Conservation (phyloP, 2,888 invertebrate species). For the Keiferia lycopersicella region DNA sequence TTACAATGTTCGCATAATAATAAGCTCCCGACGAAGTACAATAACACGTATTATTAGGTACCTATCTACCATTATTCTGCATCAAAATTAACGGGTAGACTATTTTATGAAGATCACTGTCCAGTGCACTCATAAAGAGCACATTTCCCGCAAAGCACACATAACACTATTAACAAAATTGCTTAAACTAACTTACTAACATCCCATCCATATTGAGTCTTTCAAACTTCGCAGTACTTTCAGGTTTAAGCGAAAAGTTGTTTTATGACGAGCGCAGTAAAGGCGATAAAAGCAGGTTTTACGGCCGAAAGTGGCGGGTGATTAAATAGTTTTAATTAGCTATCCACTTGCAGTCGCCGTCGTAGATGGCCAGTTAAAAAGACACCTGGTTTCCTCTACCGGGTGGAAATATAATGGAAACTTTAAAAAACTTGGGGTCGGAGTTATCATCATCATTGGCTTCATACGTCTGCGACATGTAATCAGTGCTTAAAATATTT, state of each 20-base stretch:
- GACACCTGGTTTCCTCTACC: not conserved
- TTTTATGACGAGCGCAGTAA: slow-evolving; percentile 51
- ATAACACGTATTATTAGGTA: too few relatives aligned
- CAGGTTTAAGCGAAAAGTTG: slow-evolving; percentile 67
- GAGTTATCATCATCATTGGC: too few relatives aligned
- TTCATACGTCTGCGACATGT: too few relatives aligned
- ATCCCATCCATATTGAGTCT: slow-evolving; percentile 21
- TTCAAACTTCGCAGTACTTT: slow-evolving; percentile 33
- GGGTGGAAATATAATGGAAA: too few relatives aligned
- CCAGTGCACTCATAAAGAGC: slow-evolving; percentile 1
- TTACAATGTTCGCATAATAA: too few relatives aligned
- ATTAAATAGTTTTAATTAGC: slow-evolving; percentile 76
- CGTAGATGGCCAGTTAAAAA: slow-evolving; percentile 1
- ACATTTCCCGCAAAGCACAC: not conserved
- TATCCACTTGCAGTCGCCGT: slow-evolving; percentile 37
- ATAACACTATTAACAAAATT: slow-evolving; percentile 23
- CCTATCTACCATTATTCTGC: not conserved
- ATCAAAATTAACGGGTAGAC: not conserved
- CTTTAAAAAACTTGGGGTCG: not conserved
- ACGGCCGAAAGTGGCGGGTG: slow-evolving; percentile 58
- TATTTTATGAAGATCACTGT: slow-evolving; percentile 1
- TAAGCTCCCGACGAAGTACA: too few relatives aligned
- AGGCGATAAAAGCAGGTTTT: slow-evolving; percentile 55
- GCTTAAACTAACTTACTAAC: slow-evolving; percentile 12
- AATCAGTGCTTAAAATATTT: too few relatives aligned